Evolutionary conservation across 2,888 invertebrate species (phyloP).

Genomic region (Linnaemya tessellans): DNA sequence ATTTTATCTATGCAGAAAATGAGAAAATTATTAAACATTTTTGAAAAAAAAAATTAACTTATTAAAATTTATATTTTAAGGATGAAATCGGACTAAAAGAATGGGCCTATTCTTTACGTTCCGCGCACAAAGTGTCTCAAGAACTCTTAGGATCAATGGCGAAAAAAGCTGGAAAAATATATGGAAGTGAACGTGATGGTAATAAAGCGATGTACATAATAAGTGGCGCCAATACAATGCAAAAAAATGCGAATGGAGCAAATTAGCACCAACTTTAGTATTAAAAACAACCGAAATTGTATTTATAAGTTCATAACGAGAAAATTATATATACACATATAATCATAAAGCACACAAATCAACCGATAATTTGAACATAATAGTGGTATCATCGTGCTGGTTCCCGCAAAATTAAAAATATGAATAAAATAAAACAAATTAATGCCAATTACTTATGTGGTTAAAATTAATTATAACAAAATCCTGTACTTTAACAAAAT

Average conservation of each 20-base stretch:
- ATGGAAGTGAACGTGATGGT: slow-evolving; percentile 89
- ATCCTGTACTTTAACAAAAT: slow-evolving; percentile 64
- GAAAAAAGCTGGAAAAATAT: slow-evolving; percentile 98
- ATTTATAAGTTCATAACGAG: slow-evolving; percentile 64
- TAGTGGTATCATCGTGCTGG: slow-evolving; percentile 27
- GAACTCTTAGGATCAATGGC: slow-evolving; percentile 99
- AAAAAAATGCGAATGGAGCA: slow-evolving; percentile 78
- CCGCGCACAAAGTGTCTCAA: slow-evolving; percentile 97
- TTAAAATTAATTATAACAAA: slow-evolving; percentile 54
- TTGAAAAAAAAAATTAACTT: too few species aligned
- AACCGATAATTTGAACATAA: slow-evolving; percentile 42
- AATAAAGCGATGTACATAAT: slow-evolving; percentile 81
- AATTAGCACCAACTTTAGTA: slow-evolving; percentile 75
- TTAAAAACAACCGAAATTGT: slow-evolving; percentile 57
- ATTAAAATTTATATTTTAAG: slow-evolving; percentile 82
- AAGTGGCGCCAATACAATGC: slow-evolving; percentile 71
- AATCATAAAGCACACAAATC: slow-evolving; percentile 53
- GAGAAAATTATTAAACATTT: too few species aligned
- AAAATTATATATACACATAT: slow-evolving; percentile 45
- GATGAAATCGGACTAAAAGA: slow-evolving; percentile 99
- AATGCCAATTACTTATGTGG: slow-evolving; percentile 69
- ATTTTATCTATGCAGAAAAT: too few species aligned
- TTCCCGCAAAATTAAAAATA: slow-evolving; percentile 47
- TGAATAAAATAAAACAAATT: slow-evolving; percentile 35
- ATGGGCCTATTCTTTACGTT: slow-evolving; percentile 97